Conservation (phyloP, 2,797 vertebrate species). For the Coracias cyanogaster region DNA sequence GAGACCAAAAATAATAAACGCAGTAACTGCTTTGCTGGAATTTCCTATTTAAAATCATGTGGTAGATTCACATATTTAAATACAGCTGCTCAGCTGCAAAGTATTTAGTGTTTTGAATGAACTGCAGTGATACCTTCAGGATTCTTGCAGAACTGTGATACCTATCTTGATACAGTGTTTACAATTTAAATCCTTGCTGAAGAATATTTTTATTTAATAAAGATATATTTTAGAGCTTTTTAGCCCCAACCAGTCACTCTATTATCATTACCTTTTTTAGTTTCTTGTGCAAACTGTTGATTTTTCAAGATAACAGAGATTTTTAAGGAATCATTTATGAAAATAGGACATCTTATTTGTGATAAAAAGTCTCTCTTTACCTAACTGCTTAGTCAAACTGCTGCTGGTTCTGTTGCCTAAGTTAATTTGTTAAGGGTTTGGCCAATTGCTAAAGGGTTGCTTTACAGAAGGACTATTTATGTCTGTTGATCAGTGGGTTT, state of each 20-base stretch:
- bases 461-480: background rate
- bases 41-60: slow-evolving; percentile 71
- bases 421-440: background rate
- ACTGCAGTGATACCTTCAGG: background rate
- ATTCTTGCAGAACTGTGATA: background rate
- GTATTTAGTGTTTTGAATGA: slow-evolving; percentile 10
- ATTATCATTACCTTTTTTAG: background rate
- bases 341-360: background rate
- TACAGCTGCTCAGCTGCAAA: background rate
- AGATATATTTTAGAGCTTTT: background rate
- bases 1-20: slow-evolving; percentile 50
- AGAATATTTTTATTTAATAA: background rate
- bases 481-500: fast-evolving
- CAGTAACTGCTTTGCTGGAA: slow-evolving; percentile 48
- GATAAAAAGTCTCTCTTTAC: background rate
- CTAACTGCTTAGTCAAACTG: background rate
- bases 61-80: slow-evolving; percentile 32
- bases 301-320: background rate
- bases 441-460: background rate
- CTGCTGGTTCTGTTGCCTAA: background rate
- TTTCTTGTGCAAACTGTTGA: background rate
- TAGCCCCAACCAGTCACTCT: background rate
- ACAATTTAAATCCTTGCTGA: background rate
- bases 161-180: background rate
- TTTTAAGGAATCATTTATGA: background rate